Conservation (phyloP, 2,797 vertebrate species). For the Pitangus sulphuratus region DNA sequence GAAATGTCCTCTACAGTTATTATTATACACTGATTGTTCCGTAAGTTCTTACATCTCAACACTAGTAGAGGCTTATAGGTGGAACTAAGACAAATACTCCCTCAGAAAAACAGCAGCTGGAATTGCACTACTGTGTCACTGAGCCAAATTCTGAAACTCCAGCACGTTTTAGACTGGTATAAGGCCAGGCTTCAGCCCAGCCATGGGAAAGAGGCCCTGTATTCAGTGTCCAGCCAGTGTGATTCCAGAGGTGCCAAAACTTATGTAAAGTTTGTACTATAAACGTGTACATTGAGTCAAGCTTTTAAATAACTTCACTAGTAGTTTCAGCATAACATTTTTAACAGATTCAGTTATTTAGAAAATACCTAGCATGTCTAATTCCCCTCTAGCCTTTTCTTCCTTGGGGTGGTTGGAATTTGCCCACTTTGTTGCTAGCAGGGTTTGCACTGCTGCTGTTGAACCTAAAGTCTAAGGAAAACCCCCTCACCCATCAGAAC, state of each 20-base stretch:
- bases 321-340: background rate
- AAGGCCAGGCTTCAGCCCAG: background rate
- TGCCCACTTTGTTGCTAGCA: background rate
- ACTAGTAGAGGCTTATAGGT: background rate
- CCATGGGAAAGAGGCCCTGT: background rate
- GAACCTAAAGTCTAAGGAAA: background rate
- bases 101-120: background rate
- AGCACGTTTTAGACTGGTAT: background rate
- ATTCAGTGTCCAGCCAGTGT: background rate
- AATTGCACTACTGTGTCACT: background rate
- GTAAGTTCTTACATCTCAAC: background rate
- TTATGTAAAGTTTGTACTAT: rapidly evolving
- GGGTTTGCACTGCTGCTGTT: background rate
- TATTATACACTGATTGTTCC: background rate
- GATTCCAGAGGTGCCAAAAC: background rate
- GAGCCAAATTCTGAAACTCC: background rate
- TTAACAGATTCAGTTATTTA: background rate
- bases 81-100: background rate
- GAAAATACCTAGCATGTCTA: background rate
- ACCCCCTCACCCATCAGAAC: background rate
- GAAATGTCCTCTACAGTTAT: background rate
- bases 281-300: background rate
- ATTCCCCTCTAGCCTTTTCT: background rate
- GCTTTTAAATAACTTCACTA: background rate
- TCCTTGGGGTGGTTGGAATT: background rate